phyloP scores from a whole-genome alignment of 2,797 vertebrate genomes.

The Rhyacichthys aspro region DNA sequence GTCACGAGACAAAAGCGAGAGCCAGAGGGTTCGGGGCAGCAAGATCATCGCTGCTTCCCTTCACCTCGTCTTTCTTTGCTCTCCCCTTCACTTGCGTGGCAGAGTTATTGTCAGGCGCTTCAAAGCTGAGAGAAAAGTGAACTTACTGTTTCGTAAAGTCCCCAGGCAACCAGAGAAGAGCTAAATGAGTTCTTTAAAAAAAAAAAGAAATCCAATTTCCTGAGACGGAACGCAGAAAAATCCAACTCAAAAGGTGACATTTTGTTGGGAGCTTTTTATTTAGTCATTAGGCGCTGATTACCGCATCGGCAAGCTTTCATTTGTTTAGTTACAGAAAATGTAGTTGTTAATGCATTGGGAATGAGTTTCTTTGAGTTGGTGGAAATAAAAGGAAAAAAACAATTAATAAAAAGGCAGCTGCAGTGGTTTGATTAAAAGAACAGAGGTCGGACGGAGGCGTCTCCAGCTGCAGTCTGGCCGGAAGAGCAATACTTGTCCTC shows the following conservation, averaged over 20 bases:
- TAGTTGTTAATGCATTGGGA: conserved; percentile 39
- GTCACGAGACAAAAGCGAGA: conserved; percentile 51
- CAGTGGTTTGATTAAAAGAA: conserved; percentile 27
- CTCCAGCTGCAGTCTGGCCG: conserved; percentile 10
- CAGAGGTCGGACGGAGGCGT: neutral
- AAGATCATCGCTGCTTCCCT: conserved; percentile 28
- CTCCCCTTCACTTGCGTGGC: conserved; percentile 32
- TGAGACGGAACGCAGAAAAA: conserved; percentile 19
- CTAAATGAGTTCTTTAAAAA: conserved; percentile 33
- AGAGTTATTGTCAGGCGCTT: conserved; percentile 26
- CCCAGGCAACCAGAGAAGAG: conserved; percentile 12
- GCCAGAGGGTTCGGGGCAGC: conserved; percentile 31
- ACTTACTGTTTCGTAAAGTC: conserved; percentile 19
- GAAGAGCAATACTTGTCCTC: conserved; percentile 9
- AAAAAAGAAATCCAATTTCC: conserved; percentile 36
- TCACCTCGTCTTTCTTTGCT: conserved; percentile 39
- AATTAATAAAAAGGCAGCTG: conserved; percentile 16
- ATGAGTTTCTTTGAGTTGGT: conserved; percentile 26
- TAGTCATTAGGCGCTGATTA: conserved; percentile 51
- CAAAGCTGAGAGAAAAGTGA: conserved; percentile 26
- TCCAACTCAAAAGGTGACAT: conserved; percentile 20
- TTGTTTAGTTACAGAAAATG: conserved; percentile 28
- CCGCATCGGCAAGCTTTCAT: conserved; percentile 37
- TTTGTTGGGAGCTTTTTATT: conserved; percentile 44
- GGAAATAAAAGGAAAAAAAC: conserved; percentile 15